These are phyloP conservation scores for Pungitius pungitius DNA, from an alignment of 2,113 vertebrate species.

Conservation along the genomic window DNA sequence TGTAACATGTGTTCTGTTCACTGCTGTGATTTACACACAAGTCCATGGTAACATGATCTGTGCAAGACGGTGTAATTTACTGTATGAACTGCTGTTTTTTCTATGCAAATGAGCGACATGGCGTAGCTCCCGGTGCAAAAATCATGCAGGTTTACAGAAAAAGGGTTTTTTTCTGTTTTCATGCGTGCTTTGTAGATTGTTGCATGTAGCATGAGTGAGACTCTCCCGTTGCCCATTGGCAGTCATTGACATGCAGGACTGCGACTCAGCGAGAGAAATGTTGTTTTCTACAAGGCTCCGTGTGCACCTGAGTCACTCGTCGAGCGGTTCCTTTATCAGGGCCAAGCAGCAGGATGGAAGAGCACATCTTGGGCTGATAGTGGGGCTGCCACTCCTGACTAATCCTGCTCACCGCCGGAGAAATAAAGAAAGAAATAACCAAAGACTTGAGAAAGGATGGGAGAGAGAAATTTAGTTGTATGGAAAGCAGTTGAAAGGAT, in stretches of 20 bases:
- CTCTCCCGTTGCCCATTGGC: conserved; percentile 50
- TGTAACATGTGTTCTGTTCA: neutral
- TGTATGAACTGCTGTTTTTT: conserved; percentile 16
- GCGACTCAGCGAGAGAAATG: conserved; percentile 68
- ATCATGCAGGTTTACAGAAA: conserved; percentile 17
- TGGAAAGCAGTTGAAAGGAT: conserved; percentile 66
- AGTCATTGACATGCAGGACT: conserved; percentile 70
- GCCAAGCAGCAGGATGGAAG: conserved; percentile 76
- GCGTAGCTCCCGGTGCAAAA: neutral
- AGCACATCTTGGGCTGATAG: conserved; percentile 77
- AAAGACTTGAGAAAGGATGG: conserved; percentile 54
- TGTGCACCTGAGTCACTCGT: conserved; percentile 71
- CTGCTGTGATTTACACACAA: neutral
- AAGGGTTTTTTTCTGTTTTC: neutral
- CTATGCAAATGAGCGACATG: neutral
- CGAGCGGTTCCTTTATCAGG: conserved; percentile 77
- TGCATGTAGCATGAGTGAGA: conserved; percentile 34
- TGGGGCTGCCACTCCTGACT: conserved; percentile 64
- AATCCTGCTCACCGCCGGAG: conserved; percentile 69
- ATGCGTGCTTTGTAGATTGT: conserved; percentile 16
- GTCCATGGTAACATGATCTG: neutral
- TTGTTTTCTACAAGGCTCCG: conserved; percentile 69
- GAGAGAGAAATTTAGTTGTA: conserved; percentile 61
- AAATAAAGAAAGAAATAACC: conserved; percentile 74
- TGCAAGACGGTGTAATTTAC: conserved; percentile 5